Evolutionary conservation across 2,888 invertebrate genomes (phyloP).

Genomic region (Sabatieria punctata): DNA sequence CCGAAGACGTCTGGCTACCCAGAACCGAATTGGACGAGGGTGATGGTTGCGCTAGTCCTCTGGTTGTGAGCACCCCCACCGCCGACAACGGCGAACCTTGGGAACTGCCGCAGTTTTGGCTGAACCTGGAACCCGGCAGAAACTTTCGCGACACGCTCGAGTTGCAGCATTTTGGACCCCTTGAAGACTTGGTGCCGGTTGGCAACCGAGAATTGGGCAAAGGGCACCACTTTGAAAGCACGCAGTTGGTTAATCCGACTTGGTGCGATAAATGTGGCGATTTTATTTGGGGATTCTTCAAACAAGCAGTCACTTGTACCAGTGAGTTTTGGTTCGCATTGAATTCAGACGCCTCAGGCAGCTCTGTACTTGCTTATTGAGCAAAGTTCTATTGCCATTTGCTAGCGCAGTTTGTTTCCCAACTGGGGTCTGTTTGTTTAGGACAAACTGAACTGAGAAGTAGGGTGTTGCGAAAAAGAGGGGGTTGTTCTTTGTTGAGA

Average conservation of each 20-base stretch:
- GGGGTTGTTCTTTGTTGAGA: too few species aligned
- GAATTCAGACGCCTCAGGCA: too few species aligned
- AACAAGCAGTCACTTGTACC: slow-evolving; percentile 35
- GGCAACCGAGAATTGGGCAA: slow-evolving; percentile 15
- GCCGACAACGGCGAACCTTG: neutral
- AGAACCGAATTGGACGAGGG: neutral
- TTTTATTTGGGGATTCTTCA: slow-evolving; percentile 38
- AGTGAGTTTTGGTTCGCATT: slow-evolving; percentile 31
- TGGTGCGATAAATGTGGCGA: slow-evolving; percentile 42
- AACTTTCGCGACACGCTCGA: slow-evolving; percentile 8
- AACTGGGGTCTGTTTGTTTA: too few species aligned
- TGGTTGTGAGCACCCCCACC: neutral
- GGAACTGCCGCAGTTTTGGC: slow-evolving; percentile 1
- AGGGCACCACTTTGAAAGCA: slow-evolving; percentile 19
- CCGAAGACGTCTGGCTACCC: neutral
- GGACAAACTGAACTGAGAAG: too few species aligned
- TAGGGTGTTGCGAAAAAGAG: too few species aligned
- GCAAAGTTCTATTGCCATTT: too few species aligned
- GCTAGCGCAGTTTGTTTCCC: too few species aligned
- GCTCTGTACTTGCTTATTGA: too few species aligned
- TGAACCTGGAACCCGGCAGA: slow-evolving; percentile 14
- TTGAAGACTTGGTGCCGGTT: slow-evolving; percentile 19
- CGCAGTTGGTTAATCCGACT: slow-evolving; percentile 31
- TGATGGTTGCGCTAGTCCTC: neutral
- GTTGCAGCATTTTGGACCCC: slow-evolving; percentile 21